Base-by-base conservation (phyloP, 2,113 vertebrate species). In the Cinclus mexicanus region DNA sequence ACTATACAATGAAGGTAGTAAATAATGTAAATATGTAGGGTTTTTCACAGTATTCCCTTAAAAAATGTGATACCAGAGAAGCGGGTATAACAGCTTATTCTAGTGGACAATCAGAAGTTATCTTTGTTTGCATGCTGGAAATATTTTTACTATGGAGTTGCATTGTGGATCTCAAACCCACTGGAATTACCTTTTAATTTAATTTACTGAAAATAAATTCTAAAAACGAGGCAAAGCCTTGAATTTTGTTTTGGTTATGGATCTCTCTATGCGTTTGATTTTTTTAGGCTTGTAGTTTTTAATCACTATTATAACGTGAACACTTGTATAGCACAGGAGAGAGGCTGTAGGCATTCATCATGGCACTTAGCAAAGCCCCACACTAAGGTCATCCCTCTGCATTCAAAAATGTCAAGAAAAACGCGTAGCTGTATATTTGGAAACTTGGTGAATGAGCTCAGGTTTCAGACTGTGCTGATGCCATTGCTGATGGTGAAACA, bases 271-370 rank as follows among this genome's bases (percentile, higher is more conserved):
- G 42, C 1, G 0, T 60, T 67, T 26, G 53, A 6, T 50, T 87
- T 86, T 50, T 77, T 26, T 59, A 70, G 46, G 15, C 8, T 70
- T 57, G 11, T 65, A 2, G 41, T 61, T 90, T 89, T 78, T 56
- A 61, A 37, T 33, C 2, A 0, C 8, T 0, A 5, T 79, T 17
- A 14, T 65, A 46, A 89, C 21, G 12, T 1, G 2, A 67, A 33
- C 42, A 8, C 6, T 2, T 3, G 22, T 29, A 7, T 8, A 65
- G 74, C 0, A 0, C 39, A 26, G 22, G 2, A 42, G 28, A 39
- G 63, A 56, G 42, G 9, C 37, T 53, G 25, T 37, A 70, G 31
- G 23, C 14, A 2, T 49, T 65, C 1, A 0, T 39, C 37, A 4
- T 10, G 18, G 50, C 1, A 1, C 57, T 57, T 49, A 61, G 57